A percentile compares a stretch with the other conserved stretches of the same genome.
phyloP scores from a whole-genome alignment of 2,888 invertebrate genomes.

The Pediacus dermestoides region DNA sequence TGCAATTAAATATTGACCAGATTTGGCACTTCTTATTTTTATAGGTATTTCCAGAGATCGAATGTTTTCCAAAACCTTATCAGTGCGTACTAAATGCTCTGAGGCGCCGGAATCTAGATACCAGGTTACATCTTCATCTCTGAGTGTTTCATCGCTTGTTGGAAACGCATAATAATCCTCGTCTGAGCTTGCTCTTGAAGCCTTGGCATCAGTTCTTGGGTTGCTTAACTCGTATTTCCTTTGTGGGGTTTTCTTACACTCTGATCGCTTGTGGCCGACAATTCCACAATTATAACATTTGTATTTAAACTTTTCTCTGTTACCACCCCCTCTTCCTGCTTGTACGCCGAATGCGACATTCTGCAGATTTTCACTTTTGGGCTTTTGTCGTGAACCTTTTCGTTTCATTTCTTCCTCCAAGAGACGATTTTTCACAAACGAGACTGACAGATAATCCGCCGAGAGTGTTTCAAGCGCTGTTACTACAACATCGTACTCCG shows the following conservation, averaged over 20 bases:
- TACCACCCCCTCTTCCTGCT: no score
- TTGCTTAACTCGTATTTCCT: neutral
- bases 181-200: neutral
- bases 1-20: conserved; percentile 18
- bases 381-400: no score
- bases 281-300: conserved; percentile 8
- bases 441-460: conserved; percentile 18
- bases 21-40: conserved; percentile 25
- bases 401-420: conserved; percentile 25
- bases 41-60: conserved; percentile 18
- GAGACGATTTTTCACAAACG: conserved; percentile 28
- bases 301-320: conserved; percentile 1
- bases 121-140: conserved; percentile 12
- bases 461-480: conserved; percentile 26
- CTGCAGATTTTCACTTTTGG: no score
- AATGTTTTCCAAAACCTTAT: conserved; percentile 16
- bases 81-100: conserved; percentile 23
- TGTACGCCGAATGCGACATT: no score
- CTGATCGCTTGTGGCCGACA: conserved; percentile 4
- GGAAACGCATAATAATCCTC: neutral
- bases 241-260: conserved; percentile 11
- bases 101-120: conserved; percentile 29
- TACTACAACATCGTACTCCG: conserved; percentile 24
- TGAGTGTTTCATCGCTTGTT: neutral
- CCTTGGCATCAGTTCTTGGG: no score